Base-by-base conservation (phyloP, 1,140 invertebrate species). In the Steinernema khuongi region DNA sequence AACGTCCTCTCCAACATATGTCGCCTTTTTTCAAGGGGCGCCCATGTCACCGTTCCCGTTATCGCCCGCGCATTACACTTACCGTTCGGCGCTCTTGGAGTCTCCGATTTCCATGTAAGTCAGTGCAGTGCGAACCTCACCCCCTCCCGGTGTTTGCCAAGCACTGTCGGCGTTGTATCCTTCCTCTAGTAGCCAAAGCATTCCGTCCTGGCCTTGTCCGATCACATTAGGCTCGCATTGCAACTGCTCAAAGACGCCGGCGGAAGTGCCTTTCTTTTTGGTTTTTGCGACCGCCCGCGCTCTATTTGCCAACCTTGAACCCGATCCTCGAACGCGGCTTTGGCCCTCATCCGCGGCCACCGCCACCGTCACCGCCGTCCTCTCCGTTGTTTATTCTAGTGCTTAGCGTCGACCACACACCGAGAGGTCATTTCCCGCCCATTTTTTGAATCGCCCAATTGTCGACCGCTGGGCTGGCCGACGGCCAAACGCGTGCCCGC, bases 401-500 rank as follows among this genome's bases (percentile, higher is more conserved):
- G 50, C 50, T 60, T 60, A 60, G 50, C 26, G 50, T 22, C 22
- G 11, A 60, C 11, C 50, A 11, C 11, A 60, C 50, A 60, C 50
- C 50, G 50, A 60, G 50, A 60, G 50, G 50, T 60, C 50, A 60
- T 60, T 60, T 60, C 50, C 50, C 50, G 50, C 50, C 11, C 50
- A 4, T 60, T 60, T 60, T 60, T 60, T 60, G 11, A 60, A 60
- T 17, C 22, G 50, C n/a, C n/a, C n/a, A n/a, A n/a, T n/a, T n/a
- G n/a, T n/a, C n/a, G n/a, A n/a, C n/a, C n/a, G 50, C 50, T 60
- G 22, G 50, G 50, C 26, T 26, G 22, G 11, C 50, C 50, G 50
- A 60, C 19, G 50, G 50, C 50, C 50, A 60, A 60, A 60, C 50
- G 50, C 50, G 50, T 60, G 50, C 50, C 50, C 50, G 50, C 50